Base-by-base conservation (phyloP, 2,888 invertebrate genomes). In the Patella depressa region DNA sequence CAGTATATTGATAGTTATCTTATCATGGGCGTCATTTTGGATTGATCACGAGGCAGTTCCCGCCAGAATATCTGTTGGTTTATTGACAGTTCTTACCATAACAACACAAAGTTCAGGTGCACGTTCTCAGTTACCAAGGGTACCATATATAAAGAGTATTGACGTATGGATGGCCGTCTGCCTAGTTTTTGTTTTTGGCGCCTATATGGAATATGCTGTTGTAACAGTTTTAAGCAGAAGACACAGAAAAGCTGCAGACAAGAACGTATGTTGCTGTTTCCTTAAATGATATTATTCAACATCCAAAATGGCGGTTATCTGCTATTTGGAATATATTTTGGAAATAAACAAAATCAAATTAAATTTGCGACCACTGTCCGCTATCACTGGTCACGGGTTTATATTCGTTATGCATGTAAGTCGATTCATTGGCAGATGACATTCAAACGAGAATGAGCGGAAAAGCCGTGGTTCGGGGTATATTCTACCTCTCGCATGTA, bases 51-150 rank as follows among this genome's bases (percentile, higher is more conserved):
- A 81, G 45, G 83, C 86, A 12, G 83, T 84, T 19, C 85, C 86
- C 7, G 86, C 85, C 24, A 78, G 86, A 34, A 84, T 86, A 71
- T 84, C 85, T 2, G 79, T 86, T 24, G 86, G 84, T 19, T 79
- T 86, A 3, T 78, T 86, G 19, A 86, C 86, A 29, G 85, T 86
- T 34, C 82, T 86, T n/a, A 86, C 86, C 75, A 85, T 86, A 80
- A 84, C 85, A 15, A 86, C 86, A 15, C 85, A 85, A 80, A 83
- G 80, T 29, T 83, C 84, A 0, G 84, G 83, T 9, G 82, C 85
- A 4, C 72, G 83, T 19, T 78, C 79, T 7, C 79, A 82, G 53
- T 79, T 85, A 15, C 84, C 85, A 24, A 69, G 81, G 17, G 82
- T 82, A 11, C 82, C 85, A 19, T 83, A 84, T 73, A 69, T 83